These are phyloP conservation scores for Babylonia areolata DNA, from an alignment of 1,140 invertebrate genomes.

Conservation along the genomic window DNA sequence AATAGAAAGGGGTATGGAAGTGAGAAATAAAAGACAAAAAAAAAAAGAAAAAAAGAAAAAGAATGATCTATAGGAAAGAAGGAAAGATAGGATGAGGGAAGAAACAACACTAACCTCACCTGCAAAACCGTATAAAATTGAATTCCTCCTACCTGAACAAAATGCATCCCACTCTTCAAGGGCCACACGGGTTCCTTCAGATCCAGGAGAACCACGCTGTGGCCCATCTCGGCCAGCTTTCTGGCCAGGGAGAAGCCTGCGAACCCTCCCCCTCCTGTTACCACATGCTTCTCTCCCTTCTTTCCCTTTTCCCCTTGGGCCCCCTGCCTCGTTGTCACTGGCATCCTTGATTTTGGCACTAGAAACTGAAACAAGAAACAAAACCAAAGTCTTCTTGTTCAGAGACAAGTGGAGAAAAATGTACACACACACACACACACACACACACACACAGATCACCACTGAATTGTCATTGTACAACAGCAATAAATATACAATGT, in stretches of 20 bases:
- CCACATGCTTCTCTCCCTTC: constrained; percentile 57
- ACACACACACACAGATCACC: background rate
- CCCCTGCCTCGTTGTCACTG: background rate
- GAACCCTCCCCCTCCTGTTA: constrained; percentile 76
- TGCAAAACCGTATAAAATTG: too few relatives aligned
- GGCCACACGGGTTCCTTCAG: constrained; percentile 64
- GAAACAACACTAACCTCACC: too few relatives aligned
- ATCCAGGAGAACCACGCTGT: constrained; percentile 72
- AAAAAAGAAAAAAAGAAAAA: too few relatives aligned
- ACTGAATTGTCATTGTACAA: too few relatives aligned
- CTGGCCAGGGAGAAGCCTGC: constrained; percentile 72
- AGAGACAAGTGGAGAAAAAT: background rate
- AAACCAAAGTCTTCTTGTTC: too few relatives aligned
- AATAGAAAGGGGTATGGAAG: too few relatives aligned
- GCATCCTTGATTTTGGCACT: background rate
- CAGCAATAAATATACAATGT: too few relatives aligned
- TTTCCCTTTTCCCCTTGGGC: background rate
- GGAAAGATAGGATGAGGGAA: too few relatives aligned
- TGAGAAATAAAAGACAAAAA: too few relatives aligned
- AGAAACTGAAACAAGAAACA: background rate
- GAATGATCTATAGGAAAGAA: too few relatives aligned
- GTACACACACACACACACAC: background rate
- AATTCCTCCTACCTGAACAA: constrained; percentile 56
- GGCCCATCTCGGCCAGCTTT: constrained; percentile 61
- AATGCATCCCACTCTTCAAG: constrained; percentile 62